phyloP scores from a whole-genome alignment of 2,113 vertebrate genomes.

The Aldabrachelys gigantea region DNA sequence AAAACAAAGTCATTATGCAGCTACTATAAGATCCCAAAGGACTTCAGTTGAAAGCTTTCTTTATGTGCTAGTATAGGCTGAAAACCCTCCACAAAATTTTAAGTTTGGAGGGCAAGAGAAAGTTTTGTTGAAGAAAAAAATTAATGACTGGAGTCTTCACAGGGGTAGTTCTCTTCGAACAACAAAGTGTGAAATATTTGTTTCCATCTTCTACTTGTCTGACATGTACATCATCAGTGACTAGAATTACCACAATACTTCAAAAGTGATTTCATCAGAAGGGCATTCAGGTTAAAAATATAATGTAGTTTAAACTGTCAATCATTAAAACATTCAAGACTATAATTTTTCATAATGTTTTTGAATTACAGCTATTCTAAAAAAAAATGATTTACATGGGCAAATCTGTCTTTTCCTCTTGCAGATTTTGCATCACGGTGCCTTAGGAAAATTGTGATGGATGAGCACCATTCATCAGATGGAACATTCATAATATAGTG shows the following conservation, averaged over 20 bases:
- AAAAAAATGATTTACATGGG: conserved; percentile 38
- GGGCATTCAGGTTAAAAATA: conserved; percentile 33
- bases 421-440: conserved; percentile 39
- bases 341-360: conserved; percentile 39
- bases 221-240: neutral
- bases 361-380: conserved; percentile 43
- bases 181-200: conserved; percentile 39
- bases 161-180: conserved; percentile 18
- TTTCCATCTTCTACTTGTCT: conserved; percentile 41
- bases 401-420: conserved; percentile 10
- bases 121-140: conserved; percentile 27
- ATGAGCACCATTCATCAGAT: conserved; percentile 41
- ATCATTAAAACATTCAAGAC: conserved; percentile 24
- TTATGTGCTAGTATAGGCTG: neutral
- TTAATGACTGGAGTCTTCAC: conserved; percentile 18
- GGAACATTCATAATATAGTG: conserved; percentile 65
- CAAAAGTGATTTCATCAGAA: conserved; percentile 13
- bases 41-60: neutral
- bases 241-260: neutral
- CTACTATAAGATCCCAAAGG: neutral
- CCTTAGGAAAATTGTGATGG: conserved; percentile 42
- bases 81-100: conserved; percentile 9
- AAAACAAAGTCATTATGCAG: neutral
- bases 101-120: conserved; percentile 21
- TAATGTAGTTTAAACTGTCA: neutral